These are phyloP conservation scores for Neoniphon sammara DNA, from an alignment of 2,797 vertebrate genomes.

Conservation along the genomic window DNA sequence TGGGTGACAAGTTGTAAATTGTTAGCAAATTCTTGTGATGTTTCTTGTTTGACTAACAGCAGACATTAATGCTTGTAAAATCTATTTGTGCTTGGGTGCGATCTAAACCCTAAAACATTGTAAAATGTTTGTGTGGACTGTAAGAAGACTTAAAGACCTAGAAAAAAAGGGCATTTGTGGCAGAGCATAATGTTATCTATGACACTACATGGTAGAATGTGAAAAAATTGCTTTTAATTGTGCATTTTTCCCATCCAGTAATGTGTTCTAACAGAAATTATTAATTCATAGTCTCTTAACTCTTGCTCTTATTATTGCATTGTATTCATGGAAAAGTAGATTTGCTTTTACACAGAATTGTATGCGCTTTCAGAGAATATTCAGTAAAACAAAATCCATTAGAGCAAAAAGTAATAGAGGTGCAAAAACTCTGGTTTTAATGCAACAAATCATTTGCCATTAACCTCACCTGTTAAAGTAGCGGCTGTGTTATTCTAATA, in stretches of 20 bases:
- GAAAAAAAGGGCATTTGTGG: constrained; percentile 8
- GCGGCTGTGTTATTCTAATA: constrained; percentile 70
- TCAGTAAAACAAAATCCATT: constrained; percentile 83
- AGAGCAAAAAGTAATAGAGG: constrained; percentile 70
- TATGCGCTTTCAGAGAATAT: constrained; percentile 76
- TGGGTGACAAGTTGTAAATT: too few species aligned
- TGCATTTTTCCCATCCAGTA: constrained; percentile 62
- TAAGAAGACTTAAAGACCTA: background rate
- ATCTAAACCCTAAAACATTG: background rate
- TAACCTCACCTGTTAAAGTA: constrained; percentile 82
- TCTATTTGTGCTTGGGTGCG: background rate
- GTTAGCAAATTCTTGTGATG: too few species aligned
- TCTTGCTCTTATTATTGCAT: constrained; percentile 77
- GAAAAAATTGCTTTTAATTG: constrained; percentile 46
- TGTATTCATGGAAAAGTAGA: constrained; percentile 75
- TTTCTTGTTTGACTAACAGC: too few species aligned
- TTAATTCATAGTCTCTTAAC: constrained; percentile 73
- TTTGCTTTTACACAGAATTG: constrained; percentile 74
- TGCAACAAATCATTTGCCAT: constrained; percentile 82
- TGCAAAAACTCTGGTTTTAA: constrained; percentile 82
- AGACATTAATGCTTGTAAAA: too few species aligned
- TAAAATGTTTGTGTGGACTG: background rate
- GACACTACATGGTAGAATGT: constrained; percentile 30
- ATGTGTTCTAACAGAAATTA: constrained; percentile 53
- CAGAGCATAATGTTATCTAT: constrained; percentile 10